A percentile compares a stretch with the other conserved stretches of the same genome.
Evolutionary conservation across 2,888 invertebrate species (phyloP).

Genomic region (Pseudeuparius sepicola): DNA sequence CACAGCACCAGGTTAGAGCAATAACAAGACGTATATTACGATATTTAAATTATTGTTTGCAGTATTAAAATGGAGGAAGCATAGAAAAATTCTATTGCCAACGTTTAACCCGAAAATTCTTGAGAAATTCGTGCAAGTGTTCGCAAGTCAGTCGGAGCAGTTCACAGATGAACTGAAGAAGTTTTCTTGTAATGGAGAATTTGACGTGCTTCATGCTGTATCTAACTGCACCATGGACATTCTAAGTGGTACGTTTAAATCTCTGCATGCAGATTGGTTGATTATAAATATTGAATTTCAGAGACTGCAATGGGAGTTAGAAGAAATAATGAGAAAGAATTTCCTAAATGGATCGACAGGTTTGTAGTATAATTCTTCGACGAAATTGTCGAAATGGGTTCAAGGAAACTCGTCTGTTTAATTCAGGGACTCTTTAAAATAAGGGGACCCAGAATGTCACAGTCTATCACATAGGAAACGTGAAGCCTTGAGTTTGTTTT

Average conservation of each 20-base stretch:
- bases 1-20: constrained; percentile 23
- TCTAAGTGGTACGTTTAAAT: constrained; percentile 44
- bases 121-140: constrained; percentile 51
- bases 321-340: constrained; percentile 48
- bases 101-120: constrained; percentile 54
- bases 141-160: constrained; percentile 47
- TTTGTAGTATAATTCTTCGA: constrained; percentile 21
- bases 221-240: constrained; percentile 52
- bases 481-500: no score
- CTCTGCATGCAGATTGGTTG: background rate
- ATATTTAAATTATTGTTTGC: no score
- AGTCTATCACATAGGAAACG: no score
- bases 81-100: constrained; percentile 51
- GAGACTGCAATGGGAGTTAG: constrained; percentile 65
- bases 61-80: constrained; percentile 49
- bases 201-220: constrained; percentile 46
- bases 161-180: constrained; percentile 41
- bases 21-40: no score
- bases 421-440: no score
- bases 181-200: constrained; percentile 36
- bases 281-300: constrained; percentile 26
- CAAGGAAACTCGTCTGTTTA: no score
- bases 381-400: no score
- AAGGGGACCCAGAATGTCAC: no score
- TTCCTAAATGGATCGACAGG: constrained; percentile 31